These are phyloP conservation scores for rat (Rattus norvegicus) DNA, from an alignment of 2,113 vertebrate genomes.

Conservation along the genomic window GRCr8 NC_086027.1:69142501-69143000, in stretches of 20 bases:
- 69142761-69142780: background rate
- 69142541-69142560: background rate
- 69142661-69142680: constrained; percentile 98
- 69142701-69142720: background rate
- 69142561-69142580: constrained; percentile 51
- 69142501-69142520: constrained; percentile 1
- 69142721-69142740: constrained; percentile 6
- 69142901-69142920: background rate
- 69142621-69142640: constrained; percentile 94
- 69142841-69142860: background rate
- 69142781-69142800: background rate
- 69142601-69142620: constrained; percentile 96
- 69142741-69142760: background rate
- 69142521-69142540: constrained; percentile 3
- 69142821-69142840: background rate
- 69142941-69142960: background rate
- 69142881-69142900: background rate
- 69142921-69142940: background rate
- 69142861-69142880: background rate
- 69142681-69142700: constrained; percentile 86
- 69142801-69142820: background rate
- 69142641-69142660: constrained; percentile 98
- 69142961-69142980: background rate
- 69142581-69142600: constrained; percentile 91
- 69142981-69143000: background rate